Conservation (phyloP, 2,888 invertebrate genomes). For the Andrena hattorfiana region DNA sequence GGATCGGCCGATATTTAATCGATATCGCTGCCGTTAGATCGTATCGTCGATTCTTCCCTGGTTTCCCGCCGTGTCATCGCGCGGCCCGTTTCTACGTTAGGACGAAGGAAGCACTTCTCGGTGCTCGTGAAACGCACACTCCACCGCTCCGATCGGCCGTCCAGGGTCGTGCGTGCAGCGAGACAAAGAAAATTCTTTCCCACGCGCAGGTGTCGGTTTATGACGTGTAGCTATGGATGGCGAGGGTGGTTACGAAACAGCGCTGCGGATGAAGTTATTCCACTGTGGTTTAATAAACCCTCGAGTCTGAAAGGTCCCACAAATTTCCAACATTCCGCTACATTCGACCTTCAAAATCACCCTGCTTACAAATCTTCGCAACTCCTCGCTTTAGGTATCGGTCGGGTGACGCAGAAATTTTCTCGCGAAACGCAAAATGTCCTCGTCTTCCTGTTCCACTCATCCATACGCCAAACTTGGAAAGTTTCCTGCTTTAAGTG, state of each 20-base stretch:
- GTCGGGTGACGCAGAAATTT: neutral
- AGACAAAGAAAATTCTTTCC: constrained; percentile 72
- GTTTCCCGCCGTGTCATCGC: constrained; percentile 42
- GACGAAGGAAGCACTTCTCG: constrained; percentile 13
- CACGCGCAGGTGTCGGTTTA: constrained; percentile 58
- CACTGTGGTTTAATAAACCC: neutral
- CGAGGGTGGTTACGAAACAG: constrained; percentile 36
- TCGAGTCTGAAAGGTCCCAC: too few species aligned
- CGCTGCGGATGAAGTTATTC: constrained; percentile 45
- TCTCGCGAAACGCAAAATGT: neutral
- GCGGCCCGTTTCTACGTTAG: neutral
- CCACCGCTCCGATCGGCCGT: constrained; percentile 39
- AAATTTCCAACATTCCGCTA: too few species aligned
- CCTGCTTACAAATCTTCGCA: too few species aligned
- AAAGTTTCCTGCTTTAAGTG: constrained; percentile 6
- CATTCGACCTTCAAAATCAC: too few species aligned
- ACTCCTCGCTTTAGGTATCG: too few species aligned
- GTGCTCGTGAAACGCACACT: constrained; percentile 1
- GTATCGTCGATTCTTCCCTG: constrained; percentile 41
- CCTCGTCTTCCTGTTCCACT: neutral
- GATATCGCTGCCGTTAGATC: constrained; percentile 47
- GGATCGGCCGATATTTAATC: constrained; percentile 55
- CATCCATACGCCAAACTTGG: neutral
- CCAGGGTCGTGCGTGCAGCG: constrained; percentile 6
- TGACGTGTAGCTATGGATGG: neutral